phyloP scores from a whole-genome alignment of 2,113 vertebrate genomes.

The Clupea harengus region DNA sequence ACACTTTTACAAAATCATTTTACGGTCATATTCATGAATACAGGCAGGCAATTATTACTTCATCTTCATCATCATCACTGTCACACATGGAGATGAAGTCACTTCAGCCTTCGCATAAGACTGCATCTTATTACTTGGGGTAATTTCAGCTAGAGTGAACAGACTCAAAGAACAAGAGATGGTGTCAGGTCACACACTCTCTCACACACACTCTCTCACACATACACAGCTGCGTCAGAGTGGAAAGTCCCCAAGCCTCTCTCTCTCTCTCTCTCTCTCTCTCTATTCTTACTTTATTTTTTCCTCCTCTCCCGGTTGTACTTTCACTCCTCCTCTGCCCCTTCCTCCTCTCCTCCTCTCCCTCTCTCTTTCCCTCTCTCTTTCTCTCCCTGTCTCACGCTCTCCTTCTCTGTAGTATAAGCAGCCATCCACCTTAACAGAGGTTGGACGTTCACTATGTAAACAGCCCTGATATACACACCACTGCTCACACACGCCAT shows the following conservation, averaged over 20 bases:
- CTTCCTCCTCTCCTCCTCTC: neutral
- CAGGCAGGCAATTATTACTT: no score
- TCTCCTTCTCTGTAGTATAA: neutral
- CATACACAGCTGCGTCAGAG: constrained; percentile 10
- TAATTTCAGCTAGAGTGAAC: neutral
- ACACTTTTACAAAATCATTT: no score
- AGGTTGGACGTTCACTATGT: neutral
- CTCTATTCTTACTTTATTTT: neutral
- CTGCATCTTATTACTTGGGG: neutral
- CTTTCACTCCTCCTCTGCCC: neutral
- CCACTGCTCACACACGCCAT: neutral
- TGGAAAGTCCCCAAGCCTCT: constrained; percentile 6
- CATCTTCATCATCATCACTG: no score
- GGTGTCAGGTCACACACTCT: neutral
- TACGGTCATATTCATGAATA: no score
- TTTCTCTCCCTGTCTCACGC: neutral
- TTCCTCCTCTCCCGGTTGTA: neutral
- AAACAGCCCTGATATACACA: neutral
- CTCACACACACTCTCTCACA: neutral
- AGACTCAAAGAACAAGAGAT: neutral
- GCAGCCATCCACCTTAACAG: neutral
- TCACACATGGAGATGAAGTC: neutral
- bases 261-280: neutral
- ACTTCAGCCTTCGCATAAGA: neutral
- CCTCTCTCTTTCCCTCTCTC: neutral